Base-by-base conservation (phyloP, 2,888 invertebrate species). In the Acleris literana region DNA sequence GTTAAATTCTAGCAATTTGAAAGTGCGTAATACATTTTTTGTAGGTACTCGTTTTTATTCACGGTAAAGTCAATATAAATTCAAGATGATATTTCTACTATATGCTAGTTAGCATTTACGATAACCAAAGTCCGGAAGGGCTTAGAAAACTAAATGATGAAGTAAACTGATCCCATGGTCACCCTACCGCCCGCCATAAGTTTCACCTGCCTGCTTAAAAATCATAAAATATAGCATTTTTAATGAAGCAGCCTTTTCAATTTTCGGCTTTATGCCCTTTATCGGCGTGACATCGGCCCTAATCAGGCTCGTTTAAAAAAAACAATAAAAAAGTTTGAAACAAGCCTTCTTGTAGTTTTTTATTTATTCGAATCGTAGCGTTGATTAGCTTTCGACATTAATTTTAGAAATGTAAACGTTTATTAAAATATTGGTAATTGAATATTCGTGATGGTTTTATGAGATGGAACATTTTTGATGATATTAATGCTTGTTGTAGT, bases 261-360 rank as follows among this genome's bases (percentile, higher is more conserved):
- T 92, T 92, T 92, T 89, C 87, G 87, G 82, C 82, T 87, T 85
- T 90, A 87, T 79, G 81, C 80, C 82, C 80, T 87, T 87, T 92
- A 92, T 92, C 92, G 89, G 92, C 90, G 92, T 88, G 89, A 92
- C 91, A 92, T 92, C 92, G 84, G 82, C 77, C 84, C 83, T 90
- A 89, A 92, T 91, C 90, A 88, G 81, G 83, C 83, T 80, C 82
- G 80, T 84, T 86, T 82, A 79, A 64, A 65, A 64, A 58, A 62
- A 63, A 17, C n/a, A 46, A 7, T 46, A n/a, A 46, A 46, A 46
- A 46, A 16, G 29, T 57, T 62, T 49, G 25, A 44, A 64, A 64
- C 63, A 63, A 63, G 60, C 48, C 46, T 52, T 43, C 16, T 66
- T 76, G 71, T 74, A 74, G 74, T 76, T 74, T 74, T 73, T 69